phyloP scores from a whole-genome alignment of 2,888 invertebrate genomes.

The Tipula lateralis region DNA sequence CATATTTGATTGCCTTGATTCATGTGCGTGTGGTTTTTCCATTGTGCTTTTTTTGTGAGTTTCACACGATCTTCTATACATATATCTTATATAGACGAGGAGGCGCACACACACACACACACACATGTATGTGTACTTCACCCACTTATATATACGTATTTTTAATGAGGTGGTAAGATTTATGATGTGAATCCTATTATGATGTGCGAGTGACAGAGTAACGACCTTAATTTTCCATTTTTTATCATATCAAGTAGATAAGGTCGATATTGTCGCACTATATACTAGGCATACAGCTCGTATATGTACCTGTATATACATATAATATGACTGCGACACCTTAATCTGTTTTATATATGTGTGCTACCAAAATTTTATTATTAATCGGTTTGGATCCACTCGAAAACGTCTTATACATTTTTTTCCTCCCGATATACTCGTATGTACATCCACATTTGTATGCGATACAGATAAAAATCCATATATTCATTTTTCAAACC shows the following conservation, averaged over 20 bases:
- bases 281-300: too few relatives aligned
- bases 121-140: background rate
- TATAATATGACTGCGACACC: background rate
- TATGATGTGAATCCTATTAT: background rate
- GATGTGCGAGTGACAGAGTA: background rate
- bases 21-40: background rate
- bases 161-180: background rate
- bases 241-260: background rate
- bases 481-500: background rate
- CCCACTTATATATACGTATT: background rate
- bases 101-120: background rate
- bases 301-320: too few relatives aligned
- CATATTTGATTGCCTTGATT: background rate
- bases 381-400: constrained; percentile 24
- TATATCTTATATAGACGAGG: background rate
- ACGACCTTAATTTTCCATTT: constrained; percentile 6
- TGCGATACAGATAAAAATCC: background rate
- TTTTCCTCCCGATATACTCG: background rate
- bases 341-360: background rate
- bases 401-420: background rate
- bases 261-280: background rate
- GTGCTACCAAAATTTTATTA: background rate
- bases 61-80: background rate
- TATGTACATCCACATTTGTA: background rate
- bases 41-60: background rate